A percentile compares a stretch with the other conserved stretches of the same genome.
These are phyloP conservation scores for Muscicapa adusta DNA, from an alignment of 2,113 vertebrate species.

Conservation along the genomic window DNA sequence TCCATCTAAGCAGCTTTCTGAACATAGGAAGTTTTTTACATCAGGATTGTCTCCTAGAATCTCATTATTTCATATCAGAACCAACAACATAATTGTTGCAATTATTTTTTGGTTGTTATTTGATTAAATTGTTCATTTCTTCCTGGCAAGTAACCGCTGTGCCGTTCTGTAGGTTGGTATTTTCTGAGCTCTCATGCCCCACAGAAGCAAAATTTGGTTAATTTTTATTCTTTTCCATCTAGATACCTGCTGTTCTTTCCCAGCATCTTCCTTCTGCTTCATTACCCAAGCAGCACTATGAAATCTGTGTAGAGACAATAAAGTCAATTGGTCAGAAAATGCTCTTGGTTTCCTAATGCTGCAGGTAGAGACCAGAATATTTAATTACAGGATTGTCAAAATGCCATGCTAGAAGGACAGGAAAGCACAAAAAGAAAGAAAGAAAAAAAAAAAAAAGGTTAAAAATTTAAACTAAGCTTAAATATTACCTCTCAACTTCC, in stretches of 20 bases:
- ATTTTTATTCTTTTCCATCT: slow-evolving; percentile 12
- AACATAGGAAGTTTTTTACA: not conserved
- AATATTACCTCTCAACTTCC: not conserved
- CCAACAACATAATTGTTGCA: not conserved
- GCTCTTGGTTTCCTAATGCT: not conserved
- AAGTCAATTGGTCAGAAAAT: slow-evolving; percentile 60
- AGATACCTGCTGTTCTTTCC: slow-evolving; percentile 16
- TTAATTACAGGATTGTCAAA: not conserved
- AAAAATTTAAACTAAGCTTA: not conserved
- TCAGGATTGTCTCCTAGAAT: not conserved
- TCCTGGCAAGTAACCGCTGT: not conserved
- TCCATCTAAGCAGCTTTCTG: not conserved
- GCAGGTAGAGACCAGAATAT: not conserved
- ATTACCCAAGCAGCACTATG: slow-evolving; percentile 29
- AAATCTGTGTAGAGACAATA: slow-evolving; percentile 27
- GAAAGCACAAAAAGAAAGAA: not conserved
- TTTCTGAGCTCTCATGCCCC: not conserved
- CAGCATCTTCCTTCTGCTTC: slow-evolving; percentile 31
- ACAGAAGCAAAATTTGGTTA: not conserved
- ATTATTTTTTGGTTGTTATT: not conserved
- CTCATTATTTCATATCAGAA: not conserved
- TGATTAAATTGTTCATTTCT: not conserved
- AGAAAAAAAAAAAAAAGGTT: not conserved
- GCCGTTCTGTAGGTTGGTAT: not conserved
- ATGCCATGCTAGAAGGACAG: not conserved